These are phyloP conservation scores for Rhaphigaster nebulosa DNA, from an alignment of 2,888 invertebrate species.

Conservation along the genomic window DNA sequence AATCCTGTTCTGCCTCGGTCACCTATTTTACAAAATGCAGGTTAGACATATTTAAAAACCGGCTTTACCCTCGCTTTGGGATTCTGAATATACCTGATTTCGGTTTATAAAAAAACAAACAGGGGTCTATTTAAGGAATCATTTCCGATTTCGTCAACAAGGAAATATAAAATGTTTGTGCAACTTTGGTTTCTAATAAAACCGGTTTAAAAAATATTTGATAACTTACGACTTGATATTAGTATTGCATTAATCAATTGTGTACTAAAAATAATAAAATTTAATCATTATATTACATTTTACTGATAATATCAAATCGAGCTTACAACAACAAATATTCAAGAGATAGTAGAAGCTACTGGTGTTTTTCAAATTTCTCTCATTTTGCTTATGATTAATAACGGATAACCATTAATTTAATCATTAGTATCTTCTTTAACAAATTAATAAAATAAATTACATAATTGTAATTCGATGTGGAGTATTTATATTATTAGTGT, in stretches of 20 bases:
- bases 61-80: background rate
- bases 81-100: background rate
- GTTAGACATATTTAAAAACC: background rate
- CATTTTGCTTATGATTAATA: background rate
- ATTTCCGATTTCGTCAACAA: slow-evolving; percentile 24
- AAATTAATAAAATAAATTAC: background rate
- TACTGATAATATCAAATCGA: background rate
- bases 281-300: background rate
- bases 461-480: too few relatives aligned
- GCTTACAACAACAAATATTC: background rate
- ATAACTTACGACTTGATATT: background rate
- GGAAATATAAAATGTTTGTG: slow-evolving; percentile 4
- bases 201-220: background rate
- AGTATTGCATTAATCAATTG: background rate
- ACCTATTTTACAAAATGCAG: slow-evolving; percentile 17
- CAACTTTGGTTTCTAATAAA: background rate
- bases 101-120: background rate
- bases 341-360: background rate
- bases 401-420: background rate
- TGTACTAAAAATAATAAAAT: background rate
- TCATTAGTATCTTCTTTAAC: background rate
- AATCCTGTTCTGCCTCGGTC: background rate
- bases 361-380: background rate
- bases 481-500: too few relatives aligned
- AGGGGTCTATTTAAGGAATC: background rate